Evolutionary conservation across 2,888 invertebrate species (phyloP).

Genomic region (Chrysina gloriosa): DNA sequence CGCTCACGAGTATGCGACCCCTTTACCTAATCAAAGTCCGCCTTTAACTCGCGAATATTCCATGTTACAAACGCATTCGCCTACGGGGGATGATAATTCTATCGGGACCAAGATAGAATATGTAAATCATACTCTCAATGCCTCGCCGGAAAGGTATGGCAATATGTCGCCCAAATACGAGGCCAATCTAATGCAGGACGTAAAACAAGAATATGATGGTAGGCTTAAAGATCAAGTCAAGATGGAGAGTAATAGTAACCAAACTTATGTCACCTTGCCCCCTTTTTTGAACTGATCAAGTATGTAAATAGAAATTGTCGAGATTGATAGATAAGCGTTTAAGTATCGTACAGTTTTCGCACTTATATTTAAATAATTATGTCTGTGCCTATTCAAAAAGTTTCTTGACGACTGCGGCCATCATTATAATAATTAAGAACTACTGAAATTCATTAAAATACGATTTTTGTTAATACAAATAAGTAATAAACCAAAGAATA

Average conservation of each 20-base stretch:
- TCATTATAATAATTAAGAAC: too few relatives aligned
- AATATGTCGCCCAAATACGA: constrained; percentile 73
- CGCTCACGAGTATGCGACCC: constrained; percentile 73
- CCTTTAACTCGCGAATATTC: constrained; percentile 74
- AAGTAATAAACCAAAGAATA: too few relatives aligned
- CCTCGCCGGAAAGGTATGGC: constrained; percentile 71
- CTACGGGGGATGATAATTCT: constrained; percentile 64
- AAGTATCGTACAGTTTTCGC: background rate
- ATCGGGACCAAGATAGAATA: constrained; percentile 64
- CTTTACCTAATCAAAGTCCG: constrained; percentile 71
- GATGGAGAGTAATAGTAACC: constrained; percentile 63
- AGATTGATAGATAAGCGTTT: background rate
- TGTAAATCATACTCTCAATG: constrained; percentile 62
- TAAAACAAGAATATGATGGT: constrained; percentile 66
- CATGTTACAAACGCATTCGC: constrained; percentile 74
- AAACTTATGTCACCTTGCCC: constrained; percentile 78
- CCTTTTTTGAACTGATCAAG: constrained; percentile 78
- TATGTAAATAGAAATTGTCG: constrained; percentile 34
- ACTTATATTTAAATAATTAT: background rate
- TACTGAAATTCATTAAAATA: too few relatives aligned
- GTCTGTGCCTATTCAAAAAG: too few relatives aligned
- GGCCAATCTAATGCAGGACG: constrained; percentile 66
- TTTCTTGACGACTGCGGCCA: too few relatives aligned
- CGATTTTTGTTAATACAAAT: too few relatives aligned
- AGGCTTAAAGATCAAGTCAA: constrained; percentile 61